phyloP scores from a whole-genome alignment of 2,888 invertebrate species.

The Thecocarcelia acutangulata region DNA sequence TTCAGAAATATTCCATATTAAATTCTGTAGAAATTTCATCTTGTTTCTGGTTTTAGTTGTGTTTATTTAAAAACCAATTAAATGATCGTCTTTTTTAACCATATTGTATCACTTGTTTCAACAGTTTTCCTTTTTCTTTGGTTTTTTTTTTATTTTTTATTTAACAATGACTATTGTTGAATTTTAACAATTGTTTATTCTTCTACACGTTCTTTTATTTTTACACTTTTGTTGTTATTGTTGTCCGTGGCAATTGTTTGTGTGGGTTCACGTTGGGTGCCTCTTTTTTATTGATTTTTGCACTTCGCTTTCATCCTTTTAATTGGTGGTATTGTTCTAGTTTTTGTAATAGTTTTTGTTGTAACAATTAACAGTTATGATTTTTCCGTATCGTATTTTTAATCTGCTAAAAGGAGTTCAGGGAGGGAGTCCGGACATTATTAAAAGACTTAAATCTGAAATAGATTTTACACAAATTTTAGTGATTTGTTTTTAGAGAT shows the following conservation, averaged over 20 bases:
- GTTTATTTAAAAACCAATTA: neutral
- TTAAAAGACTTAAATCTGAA: no score
- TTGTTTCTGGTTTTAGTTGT: neutral
- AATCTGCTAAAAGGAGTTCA: no score
- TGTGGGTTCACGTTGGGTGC: slow-evolving; percentile 12
- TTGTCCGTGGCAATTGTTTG: slow-evolving; percentile 14
- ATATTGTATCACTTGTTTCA: neutral
- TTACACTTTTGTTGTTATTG: slow-evolving; percentile 12
- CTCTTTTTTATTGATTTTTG: slow-evolving; percentile 29
- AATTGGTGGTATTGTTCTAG: slow-evolving; percentile 61
- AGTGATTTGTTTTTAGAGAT: no score
- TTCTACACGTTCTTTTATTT: neutral
- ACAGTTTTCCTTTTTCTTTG: neutral
- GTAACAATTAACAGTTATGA: no score
- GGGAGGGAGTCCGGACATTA: no score
- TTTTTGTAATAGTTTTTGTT: slow-evolving; percentile 35
- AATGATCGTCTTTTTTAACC: slow-evolving; percentile 2
- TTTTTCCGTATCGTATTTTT: no score
- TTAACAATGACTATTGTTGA: slow-evolving; percentile 25
- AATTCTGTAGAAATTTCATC: neutral
- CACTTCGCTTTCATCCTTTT: slow-evolving; percentile 40
- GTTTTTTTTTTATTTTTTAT: neutral
- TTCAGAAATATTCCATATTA: neutral
- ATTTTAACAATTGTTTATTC: slow-evolving; percentile 29
- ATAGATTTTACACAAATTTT: no score